Evolutionary conservation across 2,888 invertebrate genomes (phyloP), one percentile per base, ranked within the genome.

Genomic region (Campaea margaritaria): DNA sequence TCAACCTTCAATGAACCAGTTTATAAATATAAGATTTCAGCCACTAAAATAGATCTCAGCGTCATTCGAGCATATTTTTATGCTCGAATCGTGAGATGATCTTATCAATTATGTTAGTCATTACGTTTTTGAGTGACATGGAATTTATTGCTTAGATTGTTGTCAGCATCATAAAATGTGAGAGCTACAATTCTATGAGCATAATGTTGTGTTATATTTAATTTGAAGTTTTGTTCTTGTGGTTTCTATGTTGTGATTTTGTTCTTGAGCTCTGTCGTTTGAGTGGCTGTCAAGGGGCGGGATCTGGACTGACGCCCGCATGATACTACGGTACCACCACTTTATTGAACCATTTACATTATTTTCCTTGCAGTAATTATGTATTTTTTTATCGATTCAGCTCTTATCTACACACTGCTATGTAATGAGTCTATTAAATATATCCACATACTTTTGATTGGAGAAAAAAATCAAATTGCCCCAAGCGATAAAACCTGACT

Each of bases 271-370:
- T 82, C 76, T 63, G 57, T 70, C 69, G 77, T 79, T 79, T 59
- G 80, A 72, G 79, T 83, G 81, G 74, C 67, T 86, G 83, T 21
- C 73, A 74, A 69, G 69, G 76, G 81, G 85, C 82, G 86, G 85
- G 86, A 80, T 72, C 75, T 69, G 75, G 74, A 78, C 75, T 77
- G 74, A 76, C 75, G 76, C 76, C 78, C 74, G 83, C 78, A 75
- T 78, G 81, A 43, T 80, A 78, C 81, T 82, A 79, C 78, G 79
- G 66, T 79, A 79, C 76, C 76, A 70, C 44, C 12, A 14, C 5
- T 39, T 13, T 31, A 31, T 31, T 31, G 9, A 31, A 13, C n/a
- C 39, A 47, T n/a, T 38, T 16, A 36, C 44, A 13, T 8, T 42
- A 11, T 27, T 2, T 13, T 28, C n/a, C 4, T 8, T 44, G 0